Percentiles rank a stretch among this genome's conserved stretches.
phyloP scores from a whole-genome alignment of 2,113 vertebrate genomes.

The Helogale parvula region DNA sequence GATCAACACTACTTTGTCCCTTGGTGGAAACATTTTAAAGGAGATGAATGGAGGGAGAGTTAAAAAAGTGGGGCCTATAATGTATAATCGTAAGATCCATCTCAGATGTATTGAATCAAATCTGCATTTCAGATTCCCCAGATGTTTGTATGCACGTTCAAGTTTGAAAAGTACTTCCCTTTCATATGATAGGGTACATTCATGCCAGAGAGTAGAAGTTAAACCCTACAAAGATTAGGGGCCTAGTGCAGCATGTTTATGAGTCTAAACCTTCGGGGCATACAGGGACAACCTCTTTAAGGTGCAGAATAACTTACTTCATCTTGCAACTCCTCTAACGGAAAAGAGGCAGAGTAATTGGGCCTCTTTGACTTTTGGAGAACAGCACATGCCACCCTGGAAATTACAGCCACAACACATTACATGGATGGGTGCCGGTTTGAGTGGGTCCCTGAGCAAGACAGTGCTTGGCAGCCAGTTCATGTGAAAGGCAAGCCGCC shows the following conservation, averaged over 20 bases:
- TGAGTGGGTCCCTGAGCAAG: not conserved
- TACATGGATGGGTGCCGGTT: not conserved
- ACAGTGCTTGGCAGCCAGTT: not conserved
- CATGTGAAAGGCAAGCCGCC: not conserved
- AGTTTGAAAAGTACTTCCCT: not conserved
- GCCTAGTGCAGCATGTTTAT: not conserved
- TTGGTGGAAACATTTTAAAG: not conserved
- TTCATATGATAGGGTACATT: not conserved
- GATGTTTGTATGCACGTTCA: not conserved
- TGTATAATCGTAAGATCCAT: not conserved
- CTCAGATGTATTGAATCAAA: not conserved
- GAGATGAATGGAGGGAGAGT: not conserved
- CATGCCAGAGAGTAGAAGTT: not conserved
- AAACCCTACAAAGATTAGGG: not conserved
- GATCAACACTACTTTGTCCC: not conserved
- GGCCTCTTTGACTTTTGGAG: not conserved
- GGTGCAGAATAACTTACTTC: not conserved
- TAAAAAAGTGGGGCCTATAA: not conserved
- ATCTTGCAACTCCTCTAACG: not conserved
- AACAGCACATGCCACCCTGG: not conserved
- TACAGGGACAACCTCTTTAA: not conserved
- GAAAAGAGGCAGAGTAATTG: not conserved
- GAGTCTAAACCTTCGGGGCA: not conserved
- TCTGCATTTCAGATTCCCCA: not conserved
- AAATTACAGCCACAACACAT: not conserved